phyloP scores from a whole-genome alignment of 2,888 invertebrate species.

The Schizaphis graminum region DNA sequence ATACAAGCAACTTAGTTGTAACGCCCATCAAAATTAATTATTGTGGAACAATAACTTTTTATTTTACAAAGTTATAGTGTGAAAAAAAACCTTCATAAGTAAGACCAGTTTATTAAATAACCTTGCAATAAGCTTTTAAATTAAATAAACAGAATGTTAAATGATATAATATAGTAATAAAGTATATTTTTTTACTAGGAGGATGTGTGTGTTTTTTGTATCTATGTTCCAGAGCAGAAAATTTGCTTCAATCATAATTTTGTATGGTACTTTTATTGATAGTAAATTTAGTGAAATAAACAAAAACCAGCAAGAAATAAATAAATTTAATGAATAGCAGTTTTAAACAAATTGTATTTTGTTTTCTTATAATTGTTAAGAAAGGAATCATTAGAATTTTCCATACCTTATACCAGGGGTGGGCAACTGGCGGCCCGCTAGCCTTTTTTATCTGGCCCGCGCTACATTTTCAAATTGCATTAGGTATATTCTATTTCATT shows the following conservation, averaged over 20 bases:
- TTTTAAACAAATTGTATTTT: not conserved
- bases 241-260: not conserved
- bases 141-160: not conserved
- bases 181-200: not conserved
- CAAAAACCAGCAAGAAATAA: not conserved
- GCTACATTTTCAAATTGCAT: too few species aligned
- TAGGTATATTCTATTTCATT: too few species aligned
- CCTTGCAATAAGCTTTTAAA: not conserved
- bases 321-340: not conserved
- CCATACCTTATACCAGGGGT: fast-evolving
- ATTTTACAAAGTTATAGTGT: constrained; percentile 12
- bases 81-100: not conserved
- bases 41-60: not conserved
- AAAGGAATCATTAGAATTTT: not conserved
- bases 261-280: not conserved
- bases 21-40: not conserved
- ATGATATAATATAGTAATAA: not conserved
- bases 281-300: not conserved
- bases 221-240: not conserved
- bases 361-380: not conserved
- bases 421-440: too few species aligned
- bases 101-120: not conserved
- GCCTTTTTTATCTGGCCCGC: too few species aligned
- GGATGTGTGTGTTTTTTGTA: not conserved
- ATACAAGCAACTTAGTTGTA: not conserved